Evolutionary conservation across 2,113 vertebrate genomes (phyloP), one percentile per base, ranked within the genome.

Genomic region (Panthera leo): DNA sequence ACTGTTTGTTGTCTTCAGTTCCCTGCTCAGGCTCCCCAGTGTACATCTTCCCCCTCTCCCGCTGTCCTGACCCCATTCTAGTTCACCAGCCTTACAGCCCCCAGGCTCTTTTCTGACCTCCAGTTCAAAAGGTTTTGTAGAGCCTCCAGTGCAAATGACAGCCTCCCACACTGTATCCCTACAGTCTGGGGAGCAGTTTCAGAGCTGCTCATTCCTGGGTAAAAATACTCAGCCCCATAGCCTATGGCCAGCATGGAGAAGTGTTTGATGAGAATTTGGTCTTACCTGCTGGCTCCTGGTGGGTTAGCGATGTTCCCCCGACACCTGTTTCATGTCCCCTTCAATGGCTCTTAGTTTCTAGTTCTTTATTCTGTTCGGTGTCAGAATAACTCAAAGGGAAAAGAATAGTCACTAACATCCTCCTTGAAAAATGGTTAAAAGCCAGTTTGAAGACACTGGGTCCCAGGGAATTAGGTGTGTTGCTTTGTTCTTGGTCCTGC

Each of bases 381-480:
- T 89, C 68, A 68, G 75, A 96, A 93, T 91, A 87, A 73, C 71
- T 95, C 58, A 86, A 86, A 97, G 80, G 75, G 61, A 91, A 91
- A 97, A 76, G 71, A 92, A 68, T 55, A 93, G 85, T 48, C 39
- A 61, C 58, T 89, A 92, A 65, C 19, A 34, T 86, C 42, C 31
- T 92, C 84, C 68, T 91, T 70, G 36, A 96, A 94, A 97, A 93
- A 84, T 13, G 89, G 70, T 79, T 53, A 79, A 68, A 97, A 93
- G 67, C 85, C 73, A 61, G 85, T 97, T 96, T 85, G 82, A 86
- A 94, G 76, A 73, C n/a, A 5, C 21, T 63, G 29, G 48, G 39
- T 83, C 19, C 58, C 39, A 48, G 82, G 45, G 27, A 84, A 67
- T 85, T 21, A 67, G 70, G 25, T 25, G 2, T 39, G 6, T 53